Base-by-base conservation (phyloP, 2,797 vertebrate genomes). In the Momotus momota region DNA sequence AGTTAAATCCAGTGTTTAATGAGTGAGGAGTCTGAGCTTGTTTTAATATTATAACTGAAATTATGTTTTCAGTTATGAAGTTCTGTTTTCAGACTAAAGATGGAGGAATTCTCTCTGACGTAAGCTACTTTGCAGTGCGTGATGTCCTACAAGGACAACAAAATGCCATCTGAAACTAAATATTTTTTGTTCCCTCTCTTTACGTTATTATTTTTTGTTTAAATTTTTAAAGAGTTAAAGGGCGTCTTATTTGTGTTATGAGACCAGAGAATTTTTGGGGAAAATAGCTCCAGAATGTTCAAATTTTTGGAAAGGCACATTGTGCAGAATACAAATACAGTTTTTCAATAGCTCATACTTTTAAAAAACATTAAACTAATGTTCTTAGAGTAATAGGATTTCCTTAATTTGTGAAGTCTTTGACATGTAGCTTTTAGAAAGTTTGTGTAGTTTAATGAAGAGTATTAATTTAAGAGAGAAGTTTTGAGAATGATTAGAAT, bases 41-140 rank as follows among this genome's bases (percentile, higher is more conserved):
- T 79, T 45, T 78, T 72, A 58, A 62, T 10, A 48, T 27, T 78
- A 4, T 35, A 60, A 41, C 45, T 57, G 51, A 83, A 80, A 66
- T 77, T 60, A 65, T 67, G 14, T 51, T 60, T 66, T 73, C 23
- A 38, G 26, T n/a, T n/a, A n/a, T n/a, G 17, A 52, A 18, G 12
- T 90, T 88, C 62, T 62, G n/a, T 92, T 69, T 58, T 52, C 49
- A 27, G 31, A 49, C 35, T 43, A 45, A n/a, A 33, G 78, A 91
- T 85, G 43, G 83, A 85, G 9, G 33, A 82, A 74, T 82, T 38
- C 57, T 91, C 19, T 94, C 46, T n/a, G 45, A 21, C 7, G 49
- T 61, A 72, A 55, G 80, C 43, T 79, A 65, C 67, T 94, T 96
- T 95, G 41, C 85, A 77, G 72, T 89, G 69, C 96, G 89, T 93